These are phyloP conservation scores for Ectemnius cavifrons DNA, from an alignment of 2,888 invertebrate genomes.

Conservation along the genomic window DNA sequence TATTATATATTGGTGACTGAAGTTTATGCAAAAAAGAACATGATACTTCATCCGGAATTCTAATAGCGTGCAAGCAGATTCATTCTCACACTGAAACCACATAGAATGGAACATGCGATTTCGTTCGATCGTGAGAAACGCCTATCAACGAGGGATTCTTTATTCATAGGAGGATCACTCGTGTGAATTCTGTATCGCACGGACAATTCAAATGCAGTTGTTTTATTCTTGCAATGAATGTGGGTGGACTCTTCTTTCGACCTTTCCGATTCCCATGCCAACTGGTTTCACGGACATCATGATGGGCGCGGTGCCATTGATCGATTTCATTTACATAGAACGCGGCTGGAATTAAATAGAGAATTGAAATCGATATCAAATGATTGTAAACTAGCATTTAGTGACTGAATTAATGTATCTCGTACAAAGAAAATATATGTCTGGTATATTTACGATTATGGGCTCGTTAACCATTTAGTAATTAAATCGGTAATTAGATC, in stretches of 20 bases:
- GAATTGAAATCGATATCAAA: too few relatives aligned
- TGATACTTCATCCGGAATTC: too few relatives aligned
- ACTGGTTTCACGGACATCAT: slow-evolving; percentile 44
- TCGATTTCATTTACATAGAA: too few relatives aligned
- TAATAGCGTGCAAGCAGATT: too few relatives aligned
- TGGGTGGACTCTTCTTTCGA: slow-evolving; percentile 32
- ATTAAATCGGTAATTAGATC: too few relatives aligned
- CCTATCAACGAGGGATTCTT: slow-evolving; percentile 23
- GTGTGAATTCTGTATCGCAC: slow-evolving; percentile 41
- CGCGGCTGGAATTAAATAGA: too few relatives aligned
- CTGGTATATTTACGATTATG: neutral
- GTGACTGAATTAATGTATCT: neutral
- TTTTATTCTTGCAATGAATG: slow-evolving; percentile 23
- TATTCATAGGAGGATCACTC: slow-evolving; percentile 21
- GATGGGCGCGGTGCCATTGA: slow-evolving; percentile 12
- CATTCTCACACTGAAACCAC: neutral
- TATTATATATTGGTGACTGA: too few relatives aligned
- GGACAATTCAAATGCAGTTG: slow-evolving; percentile 18
- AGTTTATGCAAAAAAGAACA: too few relatives aligned
- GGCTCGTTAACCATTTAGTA: neutral
- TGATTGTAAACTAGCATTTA: too few relatives aligned
- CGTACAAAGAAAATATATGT: neutral
- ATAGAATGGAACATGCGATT: slow-evolving; percentile 10
- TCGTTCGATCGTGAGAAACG: slow-evolving; percentile 20
- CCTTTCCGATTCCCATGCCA: slow-evolving; percentile 41